Base-by-base conservation (phyloP, 2,113 vertebrate species). In the Recurvirostra avosetta region DNA sequence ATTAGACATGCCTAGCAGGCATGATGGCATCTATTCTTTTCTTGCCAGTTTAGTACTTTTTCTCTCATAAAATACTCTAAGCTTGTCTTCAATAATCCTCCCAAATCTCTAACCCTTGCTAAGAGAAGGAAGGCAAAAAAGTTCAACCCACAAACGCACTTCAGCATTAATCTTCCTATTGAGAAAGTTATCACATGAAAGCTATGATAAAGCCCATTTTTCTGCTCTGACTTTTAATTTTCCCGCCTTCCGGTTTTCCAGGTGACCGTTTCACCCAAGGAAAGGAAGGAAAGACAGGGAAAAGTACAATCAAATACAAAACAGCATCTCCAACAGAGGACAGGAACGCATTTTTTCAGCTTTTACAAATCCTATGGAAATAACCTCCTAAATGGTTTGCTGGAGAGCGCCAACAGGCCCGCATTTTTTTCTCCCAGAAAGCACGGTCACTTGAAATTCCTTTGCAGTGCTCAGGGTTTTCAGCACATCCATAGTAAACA, bases 1-100 rank as follows among this genome's bases (percentile, higher is more conserved):
- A 93, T 72, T 63, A 72, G 84, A 84, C 61, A 43, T 65, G 93
- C 90, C 96, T 63, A 36, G 74, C 67, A 91, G 94, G 93, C 96
- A 78, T 0, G 65, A 96, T 89, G 95, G 84, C 94, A 91, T 94
- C 93, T 78, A 32, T 67, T 80, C 61, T 74, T 47, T 78, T 74
- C 83, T 41, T 90, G 47, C 91, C 77, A 87, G 50, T 84, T 92
- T 71, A 84, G 84, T 85, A 55, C 52, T 77, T 95, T 90, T 72
- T 75, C 77, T 79, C 95, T 80, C 83, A 36, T 38, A 59, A 96
- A 93, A 80, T 55, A 84, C 77, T 75, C 76, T 67, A 59, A 92
- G 76, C 90, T 85, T 45, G 61, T 80, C 87, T 81, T 72, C 68
- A 66, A 9, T 87, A 92, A 92, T 93, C 92, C 84, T 68, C 87